Conservation (phyloP, 2,888 invertebrate species). For the Eupelmus urozonus region DNA sequence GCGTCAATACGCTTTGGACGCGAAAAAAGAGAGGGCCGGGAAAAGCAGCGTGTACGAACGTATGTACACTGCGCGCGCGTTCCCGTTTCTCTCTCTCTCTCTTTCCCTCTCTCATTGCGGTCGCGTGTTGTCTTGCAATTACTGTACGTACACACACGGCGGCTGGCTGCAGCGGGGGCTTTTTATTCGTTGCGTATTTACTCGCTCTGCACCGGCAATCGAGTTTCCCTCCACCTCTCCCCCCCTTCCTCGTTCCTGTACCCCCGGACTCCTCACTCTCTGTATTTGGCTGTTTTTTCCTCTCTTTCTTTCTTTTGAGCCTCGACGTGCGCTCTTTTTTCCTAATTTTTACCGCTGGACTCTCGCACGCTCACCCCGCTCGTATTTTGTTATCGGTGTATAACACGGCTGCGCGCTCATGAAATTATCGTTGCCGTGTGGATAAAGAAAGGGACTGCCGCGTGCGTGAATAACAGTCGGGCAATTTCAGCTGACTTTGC, state of each 20-base stretch:
- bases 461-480: too few relatives aligned
- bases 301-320: not conserved
- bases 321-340: not conserved
- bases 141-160: conserved; percentile 40
- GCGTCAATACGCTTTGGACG: conserved; percentile 17
- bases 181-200: conserved; percentile 56
- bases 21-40: conserved; percentile 4
- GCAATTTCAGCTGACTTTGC: too few relatives aligned
- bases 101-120: conserved; percentile 32
- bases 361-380: not conserved
- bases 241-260: not conserved
- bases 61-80: not conserved
- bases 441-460: too few relatives aligned
- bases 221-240: conserved; percentile 26
- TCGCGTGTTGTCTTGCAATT: conserved; percentile 58
- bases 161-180: too few relatives aligned
- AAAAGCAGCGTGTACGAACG: conserved; percentile 8
- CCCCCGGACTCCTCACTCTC: not conserved
- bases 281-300: conserved; percentile 7
- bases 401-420: too few relatives aligned
- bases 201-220: conserved; percentile 46
- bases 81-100: not conserved
- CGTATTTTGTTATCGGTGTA: conserved; percentile 1
- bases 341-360: not conserved
- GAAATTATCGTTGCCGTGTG: too few relatives aligned